Conservation (phyloP, 2,113 vertebrate genomes). For the Cottus gobio region DNA sequence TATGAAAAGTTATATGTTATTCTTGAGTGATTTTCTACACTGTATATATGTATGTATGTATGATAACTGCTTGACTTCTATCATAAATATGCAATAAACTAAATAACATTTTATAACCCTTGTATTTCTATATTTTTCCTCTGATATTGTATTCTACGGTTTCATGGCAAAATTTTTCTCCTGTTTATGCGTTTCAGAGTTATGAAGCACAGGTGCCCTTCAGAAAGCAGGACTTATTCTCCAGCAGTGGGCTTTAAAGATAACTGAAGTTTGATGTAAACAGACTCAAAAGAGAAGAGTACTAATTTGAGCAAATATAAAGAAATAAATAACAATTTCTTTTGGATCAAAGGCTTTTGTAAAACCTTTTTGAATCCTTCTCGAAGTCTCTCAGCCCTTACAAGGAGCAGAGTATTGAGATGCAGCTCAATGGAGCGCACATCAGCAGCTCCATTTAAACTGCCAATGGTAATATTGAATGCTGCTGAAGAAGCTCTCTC, state of each 20-base stretch:
- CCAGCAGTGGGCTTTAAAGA: neutral
- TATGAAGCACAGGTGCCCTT: neutral
- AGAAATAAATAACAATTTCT: neutral
- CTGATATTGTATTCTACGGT: neutral
- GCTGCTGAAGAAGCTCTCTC: neutral
- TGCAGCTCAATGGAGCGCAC: neutral
- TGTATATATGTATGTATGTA: neutral
- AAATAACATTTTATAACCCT: neutral
- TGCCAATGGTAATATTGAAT: neutral
- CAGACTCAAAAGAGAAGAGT: neutral
- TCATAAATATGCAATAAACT: neutral
- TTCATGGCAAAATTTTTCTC: neutral
- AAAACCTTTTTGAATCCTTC: neutral
- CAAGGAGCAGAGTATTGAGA: neutral
- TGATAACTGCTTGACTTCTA: neutral
- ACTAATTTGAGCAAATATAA: neutral
- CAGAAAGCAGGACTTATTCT: neutral
- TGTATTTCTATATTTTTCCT: neutral
- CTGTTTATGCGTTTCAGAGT: neutral
- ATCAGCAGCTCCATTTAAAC: neutral
- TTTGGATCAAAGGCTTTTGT: neutral
- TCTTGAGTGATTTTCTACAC: neutral
- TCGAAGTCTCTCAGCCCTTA: neutral
- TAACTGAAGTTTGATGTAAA: neutral
- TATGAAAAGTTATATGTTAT: neutral